A percentile compares a stretch with the other conserved stretches of the same genome.
phyloP scores from a whole-genome alignment of 2,888 invertebrate genomes.

The Automeris io region DNA sequence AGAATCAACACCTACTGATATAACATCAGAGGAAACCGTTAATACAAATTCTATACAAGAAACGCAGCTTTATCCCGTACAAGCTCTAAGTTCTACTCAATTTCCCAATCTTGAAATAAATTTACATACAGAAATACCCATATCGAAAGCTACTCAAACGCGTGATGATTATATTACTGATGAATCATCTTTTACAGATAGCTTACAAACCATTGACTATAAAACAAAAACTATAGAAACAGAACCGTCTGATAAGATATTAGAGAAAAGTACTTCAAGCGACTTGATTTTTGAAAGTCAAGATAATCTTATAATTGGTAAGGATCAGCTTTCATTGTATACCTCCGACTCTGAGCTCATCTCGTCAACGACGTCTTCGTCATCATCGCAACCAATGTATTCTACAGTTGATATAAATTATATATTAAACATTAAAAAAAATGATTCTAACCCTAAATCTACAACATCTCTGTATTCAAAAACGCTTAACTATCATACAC shows the following conservation, averaged over 20 bases:
- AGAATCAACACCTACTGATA: no score
- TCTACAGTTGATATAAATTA: neutral
- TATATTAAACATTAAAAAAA: no score
- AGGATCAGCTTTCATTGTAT: neutral
- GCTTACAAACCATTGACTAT: neutral
- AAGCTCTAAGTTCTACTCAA: no score
- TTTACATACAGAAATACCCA: neutral
- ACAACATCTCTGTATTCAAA: no score
- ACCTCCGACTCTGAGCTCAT: neutral
- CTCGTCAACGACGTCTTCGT: neutral
- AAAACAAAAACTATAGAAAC: neutral
- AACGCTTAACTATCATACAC: no score
- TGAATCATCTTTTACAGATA: neutral
- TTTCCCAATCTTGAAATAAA: no score
- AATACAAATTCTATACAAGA: no score
- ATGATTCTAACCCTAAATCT: no score
- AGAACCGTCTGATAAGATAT: neutral
- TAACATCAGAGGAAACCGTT: no score
- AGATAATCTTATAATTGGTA: neutral
- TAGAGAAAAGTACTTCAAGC: neutral
- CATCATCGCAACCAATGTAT: neutral
- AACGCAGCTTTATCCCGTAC: no score
- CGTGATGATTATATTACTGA: neutral
- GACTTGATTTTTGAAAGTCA: neutral
- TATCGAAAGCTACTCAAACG: neutral